Evolutionary conservation across 1,140 invertebrate species (phyloP).

Genomic region (Penaeus japonicus): DNA sequence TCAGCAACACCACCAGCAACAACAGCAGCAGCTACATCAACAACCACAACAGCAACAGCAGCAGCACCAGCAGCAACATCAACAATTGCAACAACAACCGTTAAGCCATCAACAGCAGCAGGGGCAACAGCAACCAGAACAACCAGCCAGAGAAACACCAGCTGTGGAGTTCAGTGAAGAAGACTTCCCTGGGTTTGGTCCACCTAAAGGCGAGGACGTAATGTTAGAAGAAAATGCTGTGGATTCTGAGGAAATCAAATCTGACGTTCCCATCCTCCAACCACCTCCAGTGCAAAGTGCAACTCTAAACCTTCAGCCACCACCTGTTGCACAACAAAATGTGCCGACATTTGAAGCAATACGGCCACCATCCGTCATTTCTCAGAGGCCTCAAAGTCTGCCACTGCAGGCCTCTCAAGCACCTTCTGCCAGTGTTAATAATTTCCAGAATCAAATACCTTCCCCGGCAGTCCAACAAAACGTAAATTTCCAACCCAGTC

Average conservation of each 20-base stretch:
- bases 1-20: too few species aligned
- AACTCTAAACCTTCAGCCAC: neutral
- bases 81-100: too few species aligned
- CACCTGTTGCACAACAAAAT: neutral
- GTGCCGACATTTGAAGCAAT: neutral
- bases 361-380: neutral
- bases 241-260: neutral
- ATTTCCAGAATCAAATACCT: too few species aligned
- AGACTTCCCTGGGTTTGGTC: conserved; percentile 31
- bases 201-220: conserved; percentile 39
- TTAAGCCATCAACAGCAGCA: too few species aligned
- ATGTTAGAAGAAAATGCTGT: neutral
- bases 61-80: too few species aligned
- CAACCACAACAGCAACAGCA: too few species aligned
- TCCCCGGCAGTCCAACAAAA: too few species aligned
- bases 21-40: too few species aligned
- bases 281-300: too few species aligned
- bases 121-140: neutral
- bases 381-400: neutral
- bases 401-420: neutral
- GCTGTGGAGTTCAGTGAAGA: too few species aligned
- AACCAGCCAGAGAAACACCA: neutral
- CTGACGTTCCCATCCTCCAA: neutral
- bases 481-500: too few species aligned
- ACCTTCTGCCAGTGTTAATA: too few species aligned